Evolutionary conservation across 2,797 vertebrate species (phyloP), one percentile per base, ranked within the genome.

Genomic region (Heliangelus exortis): DNA sequence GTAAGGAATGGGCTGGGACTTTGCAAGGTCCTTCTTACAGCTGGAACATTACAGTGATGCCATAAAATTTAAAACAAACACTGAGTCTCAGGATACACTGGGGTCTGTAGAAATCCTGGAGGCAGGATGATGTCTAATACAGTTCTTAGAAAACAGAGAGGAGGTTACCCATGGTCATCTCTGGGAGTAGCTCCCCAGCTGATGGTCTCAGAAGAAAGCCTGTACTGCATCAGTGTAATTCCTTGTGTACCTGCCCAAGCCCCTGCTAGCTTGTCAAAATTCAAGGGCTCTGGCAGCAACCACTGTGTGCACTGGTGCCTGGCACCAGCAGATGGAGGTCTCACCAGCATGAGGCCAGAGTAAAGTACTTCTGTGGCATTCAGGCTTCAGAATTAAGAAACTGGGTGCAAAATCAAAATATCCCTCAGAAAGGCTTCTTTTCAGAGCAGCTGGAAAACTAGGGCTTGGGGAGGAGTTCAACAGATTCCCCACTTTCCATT

Each of bases 301-400:
- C 22, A 28, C 69, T 68, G 26, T 6, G 12, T 76, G 90, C 83
- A 34, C n/a, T 21, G 9, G 59, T 51, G 69, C 22, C 45, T 26
- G 66, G n/a, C 65, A 77, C 90, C 92, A 90, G 83, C 92, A 96
- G 92, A 65, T 95, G 92, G 87, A 76, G 83, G 61, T 83, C 51
- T 90, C 75, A 39, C 19, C 66, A 34, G 63, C 17, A 29, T 12
- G 15, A 71, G 39, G 29, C 33, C 67, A 45, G 72, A 33, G 75
- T 7, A 47, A 86, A 43, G 16, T 14, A n/a, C 34, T 65, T 4
- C 65, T 5, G 34, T 4, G 4, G 54, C 33, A 25, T 45, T 69
- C 48, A 41, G 57, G 57, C 55, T 81, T 18, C 61, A 51, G 47
- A 62, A 57, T 41, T 4, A 7, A 79, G 26, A 15, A 51, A 45